A percentile compares a stretch with the other conserved stretches of the same genome.
These are phyloP conservation scores for Silurus aristotelis DNA, from an alignment of 2,797 vertebrate species.

Conservation along the genomic window DNA sequence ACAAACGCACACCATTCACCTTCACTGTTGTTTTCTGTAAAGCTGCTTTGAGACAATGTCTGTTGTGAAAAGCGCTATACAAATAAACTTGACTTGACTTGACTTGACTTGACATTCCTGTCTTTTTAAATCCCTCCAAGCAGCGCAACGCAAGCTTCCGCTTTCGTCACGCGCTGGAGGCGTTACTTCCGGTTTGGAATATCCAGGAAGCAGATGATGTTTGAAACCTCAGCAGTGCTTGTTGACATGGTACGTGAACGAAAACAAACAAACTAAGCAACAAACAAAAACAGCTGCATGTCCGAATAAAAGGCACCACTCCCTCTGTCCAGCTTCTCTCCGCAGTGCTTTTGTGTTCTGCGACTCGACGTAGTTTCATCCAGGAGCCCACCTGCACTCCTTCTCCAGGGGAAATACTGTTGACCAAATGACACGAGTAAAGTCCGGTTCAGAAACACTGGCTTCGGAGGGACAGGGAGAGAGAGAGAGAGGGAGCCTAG, in stretches of 20 bases:
- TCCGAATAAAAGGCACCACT: slow-evolving; percentile 11
- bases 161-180: slow-evolving; percentile 41
- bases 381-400: background rate
- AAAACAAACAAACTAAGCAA: slow-evolving; percentile 48
- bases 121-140: slow-evolving; percentile 73
- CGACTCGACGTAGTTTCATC: background rate
- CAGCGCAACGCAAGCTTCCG: slow-evolving; percentile 64
- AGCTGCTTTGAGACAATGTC: too few relatives aligned
- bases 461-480: too few relatives aligned
- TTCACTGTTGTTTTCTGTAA: too few relatives aligned
- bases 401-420: slow-evolving; percentile 14
- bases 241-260: slow-evolving; percentile 74
- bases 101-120: too few relatives aligned
- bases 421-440: slow-evolving; percentile 9
- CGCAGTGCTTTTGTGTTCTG: background rate
- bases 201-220: slow-evolving; percentile 67
- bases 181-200: slow-evolving; percentile 48
- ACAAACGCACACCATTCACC: too few relatives aligned
- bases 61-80: too few relatives aligned
- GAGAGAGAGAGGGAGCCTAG: background rate
- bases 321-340: slow-evolving; percentile 7
- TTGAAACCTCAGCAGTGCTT: slow-evolving; percentile 60
- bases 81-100: too few relatives aligned
- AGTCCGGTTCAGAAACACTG: too few relatives aligned
- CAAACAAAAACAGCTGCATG: slow-evolving; percentile 56